A percentile compares a stretch with the other conserved stretches of the same genome.
These are phyloP conservation scores for Lutjanus campechanus DNA, from an alignment of 2,797 vertebrate species.

Conservation along the genomic window DNA sequence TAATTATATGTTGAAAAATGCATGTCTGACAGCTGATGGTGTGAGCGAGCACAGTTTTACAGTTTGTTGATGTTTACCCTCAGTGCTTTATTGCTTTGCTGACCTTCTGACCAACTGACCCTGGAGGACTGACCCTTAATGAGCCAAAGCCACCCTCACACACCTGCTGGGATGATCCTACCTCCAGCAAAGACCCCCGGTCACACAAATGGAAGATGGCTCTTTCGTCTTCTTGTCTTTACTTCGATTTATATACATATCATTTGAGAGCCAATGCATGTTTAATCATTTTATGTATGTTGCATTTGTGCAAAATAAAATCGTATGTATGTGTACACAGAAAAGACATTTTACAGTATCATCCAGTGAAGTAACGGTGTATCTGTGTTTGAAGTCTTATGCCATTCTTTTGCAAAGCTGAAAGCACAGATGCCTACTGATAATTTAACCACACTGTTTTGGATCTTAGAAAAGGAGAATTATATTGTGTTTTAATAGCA, in stretches of 20 bases:
- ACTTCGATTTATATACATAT: neutral
- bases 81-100: constrained; percentile 51
- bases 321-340: neutral
- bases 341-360: neutral
- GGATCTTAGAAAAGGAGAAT: neutral
- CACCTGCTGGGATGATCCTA: constrained; percentile 31
- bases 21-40: constrained; percentile 20
- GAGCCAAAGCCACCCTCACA: constrained; percentile 34
- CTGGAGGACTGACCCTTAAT: constrained; percentile 9
- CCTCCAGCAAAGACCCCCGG: constrained; percentile 14
- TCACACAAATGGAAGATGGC: neutral
- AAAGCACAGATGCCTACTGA: neutral
- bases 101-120: constrained; percentile 74
- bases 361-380: neutral
- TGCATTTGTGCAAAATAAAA: neutral
- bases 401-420: neutral
- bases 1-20: constrained; percentile 5
- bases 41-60: constrained; percentile 40
- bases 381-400: neutral
- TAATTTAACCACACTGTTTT: neutral
- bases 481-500: neutral
- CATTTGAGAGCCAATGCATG: no score
- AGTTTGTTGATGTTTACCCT: constrained; percentile 64
- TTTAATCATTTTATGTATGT: neutral
- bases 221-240: neutral